Conservation (phyloP, 2,113 vertebrate species). For the Gadus macrocephalus region DNA sequence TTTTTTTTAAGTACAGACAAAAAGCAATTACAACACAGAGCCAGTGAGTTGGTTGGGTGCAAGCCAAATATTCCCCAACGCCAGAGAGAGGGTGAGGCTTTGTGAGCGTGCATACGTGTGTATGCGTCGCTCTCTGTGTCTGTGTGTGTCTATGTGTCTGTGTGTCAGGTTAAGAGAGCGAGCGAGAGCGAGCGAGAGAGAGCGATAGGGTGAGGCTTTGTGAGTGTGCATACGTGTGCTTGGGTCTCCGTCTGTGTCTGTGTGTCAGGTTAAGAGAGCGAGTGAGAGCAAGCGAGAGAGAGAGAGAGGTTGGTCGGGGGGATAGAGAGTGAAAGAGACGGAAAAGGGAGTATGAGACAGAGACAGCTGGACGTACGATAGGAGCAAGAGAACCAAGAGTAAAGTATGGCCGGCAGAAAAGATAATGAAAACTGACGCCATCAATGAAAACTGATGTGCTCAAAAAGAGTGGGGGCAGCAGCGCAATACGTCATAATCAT, state of each 20-base stretch:
- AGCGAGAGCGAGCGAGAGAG: background rate
- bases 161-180: background rate
- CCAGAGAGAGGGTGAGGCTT: background rate
- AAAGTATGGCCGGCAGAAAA: background rate
- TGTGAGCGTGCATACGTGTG: background rate
- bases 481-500: too few relatives aligned
- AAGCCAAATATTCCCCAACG: constrained; percentile 46
- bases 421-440: background rate
- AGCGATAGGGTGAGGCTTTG: constrained; percentile 4
- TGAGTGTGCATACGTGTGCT: too few relatives aligned
- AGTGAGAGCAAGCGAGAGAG: constrained; percentile 36
- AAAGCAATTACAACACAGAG: constrained; percentile 60
- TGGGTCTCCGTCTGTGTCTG: too few relatives aligned
- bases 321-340: constrained; percentile 14
- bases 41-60: constrained; percentile 44
- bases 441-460: background rate
- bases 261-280: constrained; percentile 13
- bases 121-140: background rate
- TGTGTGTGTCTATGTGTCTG: constrained; percentile 1
- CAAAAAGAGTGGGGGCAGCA: too few relatives aligned
- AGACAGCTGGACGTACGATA: constrained; percentile 13
- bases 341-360: constrained; percentile 30
- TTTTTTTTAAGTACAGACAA: constrained; percentile 34
- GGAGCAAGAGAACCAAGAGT: background rate
- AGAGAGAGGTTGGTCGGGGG: constrained; percentile 37